Base-by-base conservation (phyloP, 2,797 vertebrate species). In the Gymnoscopelus braueri region DNA sequence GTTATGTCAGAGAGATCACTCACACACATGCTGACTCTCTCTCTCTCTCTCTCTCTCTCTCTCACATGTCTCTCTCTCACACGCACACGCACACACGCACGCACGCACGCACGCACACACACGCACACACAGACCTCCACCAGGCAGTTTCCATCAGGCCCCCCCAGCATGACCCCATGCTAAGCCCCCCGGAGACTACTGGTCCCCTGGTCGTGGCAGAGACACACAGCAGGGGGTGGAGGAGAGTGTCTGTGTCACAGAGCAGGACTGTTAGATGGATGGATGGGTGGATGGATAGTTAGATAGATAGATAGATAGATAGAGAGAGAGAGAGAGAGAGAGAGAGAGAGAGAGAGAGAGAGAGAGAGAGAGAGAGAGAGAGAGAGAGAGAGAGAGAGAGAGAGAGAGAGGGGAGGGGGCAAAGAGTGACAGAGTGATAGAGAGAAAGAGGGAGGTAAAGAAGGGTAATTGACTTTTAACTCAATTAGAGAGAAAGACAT, bases 341-440 rank as follows among this genome's bases (percentile, higher is more conserved):
- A 19, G 19, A 19, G 19, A 19, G 19, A 19, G 19, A 19, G 19
- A 19, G 19, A 9, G 29, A 67, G 11, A 60, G 14, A 51, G 8
- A 51, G 51, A 51, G 62, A 56, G 24, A 52, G 57, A 48, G 15
- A 62, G 23, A 62, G 19, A 63, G 23, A 51, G 19, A 63, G 24
- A 51, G 4, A 63, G 60, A 9, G 23, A 32, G 48, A 29, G 3
- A 4, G 48, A 50, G 0, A 14, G 48, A 48, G 7, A 48, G 47
- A 48, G 47, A 48, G 47, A 48, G 3, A 4, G 47, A 48, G 3
- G 14, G 48, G 4, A 5, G 12, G 48, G 12, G 48, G 4, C 2
- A 50, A 5, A 50, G 11, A 50, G 11, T 2, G 48, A 50, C 2
- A 50, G 47, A 48, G 48, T 2, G 48, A 50, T 3, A 50, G 48